phyloP scores from a whole-genome alignment of 2,113 vertebrate genomes.

The Nymphicus hollandicus region DNA sequence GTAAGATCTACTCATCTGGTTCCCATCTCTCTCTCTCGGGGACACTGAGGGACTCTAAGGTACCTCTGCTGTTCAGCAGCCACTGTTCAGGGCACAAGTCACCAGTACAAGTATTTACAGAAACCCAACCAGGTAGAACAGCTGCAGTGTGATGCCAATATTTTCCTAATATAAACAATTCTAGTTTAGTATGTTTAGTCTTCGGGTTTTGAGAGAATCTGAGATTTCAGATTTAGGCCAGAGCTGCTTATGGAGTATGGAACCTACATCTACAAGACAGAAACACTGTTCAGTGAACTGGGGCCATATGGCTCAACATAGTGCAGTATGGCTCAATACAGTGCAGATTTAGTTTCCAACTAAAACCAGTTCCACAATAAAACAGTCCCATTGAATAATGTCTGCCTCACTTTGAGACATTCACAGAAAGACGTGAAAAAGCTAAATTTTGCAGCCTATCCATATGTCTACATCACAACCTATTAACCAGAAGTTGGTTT shows the following conservation, averaged over 20 bases:
- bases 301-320: not conserved
- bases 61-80: not conserved
- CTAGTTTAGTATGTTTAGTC: not conserved
- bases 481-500: not conserved
- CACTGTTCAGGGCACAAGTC: not conserved
- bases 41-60: rapidly evolving
- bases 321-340: not conserved
- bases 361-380: not conserved
- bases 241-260: not conserved
- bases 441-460: not conserved
- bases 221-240: not conserved
- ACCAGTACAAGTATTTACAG: not conserved
- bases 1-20: not conserved
- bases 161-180: not conserved
- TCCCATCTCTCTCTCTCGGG: not conserved
- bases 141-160: not conserved
- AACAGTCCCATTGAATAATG: not conserved
- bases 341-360: not conserved
- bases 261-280: not conserved
- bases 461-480: not conserved
- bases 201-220: not conserved
- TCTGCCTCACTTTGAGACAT: not conserved
- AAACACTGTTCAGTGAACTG: not conserved
- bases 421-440: not conserved
- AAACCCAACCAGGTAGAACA: not conserved